Evolutionary conservation across 2,888 invertebrate species (phyloP).

Genomic region (Eristalis pertinax): DNA sequence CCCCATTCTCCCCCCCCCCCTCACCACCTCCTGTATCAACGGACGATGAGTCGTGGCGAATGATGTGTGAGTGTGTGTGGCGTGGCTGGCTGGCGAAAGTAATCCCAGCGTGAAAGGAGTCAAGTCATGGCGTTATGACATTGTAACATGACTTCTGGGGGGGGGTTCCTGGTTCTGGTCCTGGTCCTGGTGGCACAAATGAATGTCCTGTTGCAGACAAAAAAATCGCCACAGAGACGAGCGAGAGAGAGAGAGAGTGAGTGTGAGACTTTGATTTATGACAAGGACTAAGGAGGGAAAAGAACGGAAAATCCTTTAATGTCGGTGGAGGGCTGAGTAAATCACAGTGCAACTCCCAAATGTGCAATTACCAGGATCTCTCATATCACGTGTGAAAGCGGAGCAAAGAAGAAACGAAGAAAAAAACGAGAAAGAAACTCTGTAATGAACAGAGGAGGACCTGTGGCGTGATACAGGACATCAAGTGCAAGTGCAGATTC

Average conservation of each 20-base stretch:
- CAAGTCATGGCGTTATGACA: slow-evolving; percentile 62
- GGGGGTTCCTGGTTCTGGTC: no score
- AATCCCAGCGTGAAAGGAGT: slow-evolving; percentile 51
- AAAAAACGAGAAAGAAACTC: background rate
- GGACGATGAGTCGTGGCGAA: slow-evolving; percentile 42
- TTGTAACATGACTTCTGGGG: slow-evolving; percentile 61
- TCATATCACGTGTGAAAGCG: slow-evolving; percentile 14
- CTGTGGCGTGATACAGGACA: slow-evolving; percentile 55
- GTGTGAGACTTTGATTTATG: slow-evolving; percentile 53
- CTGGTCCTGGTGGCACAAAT: background rate
- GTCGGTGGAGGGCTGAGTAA: slow-evolving; percentile 18
- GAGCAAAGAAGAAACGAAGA: slow-evolving; percentile 3
- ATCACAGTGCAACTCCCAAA: slow-evolving; percentile 65
- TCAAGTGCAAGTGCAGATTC: slow-evolving; percentile 61
- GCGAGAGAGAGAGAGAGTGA: background rate
- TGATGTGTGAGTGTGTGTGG: slow-evolving; percentile 18
- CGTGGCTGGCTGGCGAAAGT: slow-evolving; percentile 23
- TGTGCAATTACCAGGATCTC: slow-evolving; percentile 61
- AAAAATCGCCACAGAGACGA: background rate
- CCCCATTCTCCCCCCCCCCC: slow-evolving; percentile 31
- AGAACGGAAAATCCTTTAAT: background rate
- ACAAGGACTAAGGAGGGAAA: background rate
- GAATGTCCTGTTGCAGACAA: slow-evolving; percentile 31
- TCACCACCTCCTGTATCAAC: slow-evolving; percentile 30
- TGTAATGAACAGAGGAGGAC: slow-evolving; percentile 32